Conservation (phyloP, 2,797 vertebrate species). For the Chelonia mydas region DNA sequence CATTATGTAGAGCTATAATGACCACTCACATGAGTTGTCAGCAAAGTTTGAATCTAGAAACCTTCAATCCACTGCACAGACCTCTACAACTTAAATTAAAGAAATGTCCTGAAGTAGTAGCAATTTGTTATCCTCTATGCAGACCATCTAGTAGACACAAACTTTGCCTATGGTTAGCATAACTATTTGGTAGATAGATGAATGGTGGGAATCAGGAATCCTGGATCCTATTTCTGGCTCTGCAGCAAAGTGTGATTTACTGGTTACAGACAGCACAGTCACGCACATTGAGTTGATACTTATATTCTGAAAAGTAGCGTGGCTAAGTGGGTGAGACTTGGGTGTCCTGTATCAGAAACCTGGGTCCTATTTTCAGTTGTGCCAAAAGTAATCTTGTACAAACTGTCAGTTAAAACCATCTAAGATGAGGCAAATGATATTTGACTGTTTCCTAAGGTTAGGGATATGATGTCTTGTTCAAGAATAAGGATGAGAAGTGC, state of each 20-base stretch:
- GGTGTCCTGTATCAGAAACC: not conserved
- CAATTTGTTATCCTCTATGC: not conserved
- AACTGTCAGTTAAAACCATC: not conserved
- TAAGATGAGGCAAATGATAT: not conserved
- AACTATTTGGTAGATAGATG: not conserved
- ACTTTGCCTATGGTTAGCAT: not conserved
- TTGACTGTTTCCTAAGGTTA: not conserved
- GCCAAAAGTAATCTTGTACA: not conserved
- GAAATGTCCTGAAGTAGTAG: not conserved
- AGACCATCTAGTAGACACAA: too few relatives aligned
- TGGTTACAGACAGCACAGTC: not conserved
- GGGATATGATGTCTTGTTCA: not conserved
- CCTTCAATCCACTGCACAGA: not conserved
- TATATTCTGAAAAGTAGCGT: not conserved
- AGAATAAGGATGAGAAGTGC: not conserved
- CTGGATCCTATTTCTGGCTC: not conserved
- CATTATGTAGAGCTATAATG: not conserved
- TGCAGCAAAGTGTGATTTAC: not conserved
- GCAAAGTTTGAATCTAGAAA: not conserved
- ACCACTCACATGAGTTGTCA: not conserved
- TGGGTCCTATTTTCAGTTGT: not conserved
- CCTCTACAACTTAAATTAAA: not conserved
- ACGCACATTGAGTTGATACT: not conserved
- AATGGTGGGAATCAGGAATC: not conserved
- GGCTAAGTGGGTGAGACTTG: not conserved